Percentiles rank a stretch among this genome's conserved stretches.
phyloP scores from a whole-genome alignment of 2,797 vertebrate species.

The Onychomys torridus region DNA sequence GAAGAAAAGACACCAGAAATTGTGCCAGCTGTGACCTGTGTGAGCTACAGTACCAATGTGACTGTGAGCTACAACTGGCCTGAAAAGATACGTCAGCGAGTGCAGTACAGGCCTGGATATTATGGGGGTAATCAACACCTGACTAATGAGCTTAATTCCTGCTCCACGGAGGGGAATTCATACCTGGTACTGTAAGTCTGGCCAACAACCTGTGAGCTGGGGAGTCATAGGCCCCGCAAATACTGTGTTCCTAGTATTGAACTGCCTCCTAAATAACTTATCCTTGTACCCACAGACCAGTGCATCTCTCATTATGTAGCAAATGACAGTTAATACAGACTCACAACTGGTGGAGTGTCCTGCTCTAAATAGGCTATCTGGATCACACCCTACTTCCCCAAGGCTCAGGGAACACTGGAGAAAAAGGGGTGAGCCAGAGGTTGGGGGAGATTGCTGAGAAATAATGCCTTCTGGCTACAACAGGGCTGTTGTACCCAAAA shows the following conservation, averaged over 20 bases:
- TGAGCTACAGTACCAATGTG: background rate
- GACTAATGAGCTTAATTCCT: background rate
- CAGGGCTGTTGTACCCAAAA: background rate
- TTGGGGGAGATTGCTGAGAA: background rate
- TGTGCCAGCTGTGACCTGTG: too few species aligned
- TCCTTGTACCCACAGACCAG: background rate
- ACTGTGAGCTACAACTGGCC: background rate
- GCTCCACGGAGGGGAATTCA: background rate
- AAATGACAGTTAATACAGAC: background rate
- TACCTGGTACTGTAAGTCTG: too few species aligned
- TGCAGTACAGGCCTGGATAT: background rate
- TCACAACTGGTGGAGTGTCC: too few species aligned
- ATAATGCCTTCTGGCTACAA: background rate
- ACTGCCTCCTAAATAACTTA: background rate
- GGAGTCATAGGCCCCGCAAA: background rate
- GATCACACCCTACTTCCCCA: background rate
- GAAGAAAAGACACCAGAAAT: background rate
- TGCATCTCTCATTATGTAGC: background rate
- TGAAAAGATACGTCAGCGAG: background rate
- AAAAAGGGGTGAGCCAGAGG: background rate
- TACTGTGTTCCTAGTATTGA: background rate
- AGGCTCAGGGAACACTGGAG: background rate
- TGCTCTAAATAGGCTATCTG: background rate
- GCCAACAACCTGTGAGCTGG: background rate
- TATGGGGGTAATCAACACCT: background rate